Evolutionary conservation across 2,888 invertebrate species (phyloP).

Genomic region (Amaurobius ferox): DNA sequence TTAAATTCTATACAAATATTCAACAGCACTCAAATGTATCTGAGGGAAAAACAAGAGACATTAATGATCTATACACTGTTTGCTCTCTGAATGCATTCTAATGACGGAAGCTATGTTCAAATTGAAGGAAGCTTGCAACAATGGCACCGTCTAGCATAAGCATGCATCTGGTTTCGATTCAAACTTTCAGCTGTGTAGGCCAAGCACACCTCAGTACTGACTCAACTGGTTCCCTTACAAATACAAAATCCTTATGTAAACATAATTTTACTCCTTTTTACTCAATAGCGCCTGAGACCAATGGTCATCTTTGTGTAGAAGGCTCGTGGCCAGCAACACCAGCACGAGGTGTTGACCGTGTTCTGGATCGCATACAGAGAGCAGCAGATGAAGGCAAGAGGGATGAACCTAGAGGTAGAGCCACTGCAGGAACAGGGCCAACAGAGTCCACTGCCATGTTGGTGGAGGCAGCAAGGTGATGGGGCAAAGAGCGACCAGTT

Average conservation of each 20-base stretch:
- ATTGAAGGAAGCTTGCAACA: constrained; percentile 21
- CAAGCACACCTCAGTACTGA: not conserved
- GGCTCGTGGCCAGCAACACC: constrained; percentile 56
- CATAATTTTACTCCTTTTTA: not conserved
- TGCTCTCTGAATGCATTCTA: constrained; percentile 23
- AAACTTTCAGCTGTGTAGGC: not conserved
- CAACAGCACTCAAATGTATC: constrained; percentile 35
- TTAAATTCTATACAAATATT: constrained; percentile 36
- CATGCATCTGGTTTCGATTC: not conserved
- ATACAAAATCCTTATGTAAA: constrained; percentile 2
- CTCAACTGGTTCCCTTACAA: constrained; percentile 21
- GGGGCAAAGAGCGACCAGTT: constrained; percentile 67
- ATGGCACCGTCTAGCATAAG: not conserved
- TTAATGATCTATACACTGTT: constrained; percentile 38
- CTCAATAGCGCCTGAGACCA: not conserved
- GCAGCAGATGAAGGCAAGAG: constrained; percentile 33
- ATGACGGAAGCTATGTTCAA: constrained; percentile 43
- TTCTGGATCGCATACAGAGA: constrained; percentile 69
- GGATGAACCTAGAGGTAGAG: constrained; percentile 40
- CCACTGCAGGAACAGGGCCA: not conserved
- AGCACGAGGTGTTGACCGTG: constrained; percentile 69
- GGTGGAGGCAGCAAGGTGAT: constrained; percentile 53
- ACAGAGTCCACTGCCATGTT: constrained; percentile 36
- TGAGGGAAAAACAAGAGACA: not conserved
- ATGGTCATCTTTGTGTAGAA: constrained; percentile 66